Evolutionary conservation across 2,888 invertebrate genomes (phyloP), one percentile per base, ranked within the genome.

Genomic region (Carterocephalus palaemon): DNA sequence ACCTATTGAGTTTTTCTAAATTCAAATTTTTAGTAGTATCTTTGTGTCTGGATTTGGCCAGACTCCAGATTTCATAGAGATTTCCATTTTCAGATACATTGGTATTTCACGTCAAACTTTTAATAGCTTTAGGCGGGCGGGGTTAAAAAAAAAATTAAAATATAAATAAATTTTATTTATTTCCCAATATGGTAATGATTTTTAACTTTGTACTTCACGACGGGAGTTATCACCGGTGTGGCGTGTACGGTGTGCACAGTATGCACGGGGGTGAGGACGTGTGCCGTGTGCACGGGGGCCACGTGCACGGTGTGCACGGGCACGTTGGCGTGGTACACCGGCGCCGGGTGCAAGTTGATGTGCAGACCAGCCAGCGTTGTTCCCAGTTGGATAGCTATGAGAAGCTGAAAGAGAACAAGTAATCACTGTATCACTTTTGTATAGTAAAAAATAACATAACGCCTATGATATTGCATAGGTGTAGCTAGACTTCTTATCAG

Each of bases 181-280:
- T 63, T 63, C 2, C 67, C 65, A 46, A 64, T 64, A 59, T 67
- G 67, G 37, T 70, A 69, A 52, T 64, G 62, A 2, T 62, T 61
- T 40, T 72, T 72, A 15, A 70, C 64, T 51, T 72, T 70, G 32
- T 70, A 70, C 37, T 71, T 67, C 2, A 56, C 56, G 1, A 60
- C 47, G 1, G 57, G 60, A 1, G 50, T 67, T 1, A 56, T 56
- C 1, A 60, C 47, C 1, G 57, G 60, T 1, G 50, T 41, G 3
- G 55, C 40, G 23, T 60, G 55, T 28, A 54, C 56, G 45, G 51
- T 38, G 38, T 53, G 57, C 4, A 42, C 42, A n/a, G 23, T 19
- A 6, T 58, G 52, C 23, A 60, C 45, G 47, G 28, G 64, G 0
- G 60, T 17, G 53, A 50, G 15, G 4, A 54, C 33, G 24, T 57